phyloP scores from a whole-genome alignment of 2,888 invertebrate genomes.

The Machimus rusticus region DNA sequence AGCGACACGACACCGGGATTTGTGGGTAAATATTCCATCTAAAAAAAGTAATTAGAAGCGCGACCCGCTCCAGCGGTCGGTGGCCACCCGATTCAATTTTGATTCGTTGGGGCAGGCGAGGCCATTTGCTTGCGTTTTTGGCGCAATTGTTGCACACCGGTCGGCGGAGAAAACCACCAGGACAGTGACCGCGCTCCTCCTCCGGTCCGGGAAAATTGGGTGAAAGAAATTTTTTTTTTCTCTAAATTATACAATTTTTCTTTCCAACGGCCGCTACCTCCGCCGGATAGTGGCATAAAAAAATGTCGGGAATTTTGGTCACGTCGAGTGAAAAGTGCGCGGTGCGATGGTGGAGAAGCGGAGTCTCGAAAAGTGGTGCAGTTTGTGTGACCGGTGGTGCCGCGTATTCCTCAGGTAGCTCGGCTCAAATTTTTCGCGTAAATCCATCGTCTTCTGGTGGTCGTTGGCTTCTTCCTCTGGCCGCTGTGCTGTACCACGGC shows the following conservation, averaged over 20 bases:
- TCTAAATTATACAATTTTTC: background rate
- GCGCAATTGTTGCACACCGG: conserved; percentile 37
- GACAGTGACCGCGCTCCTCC: background rate
- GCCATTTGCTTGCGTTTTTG: conserved; percentile 9
- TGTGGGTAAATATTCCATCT: conserved; percentile 24
- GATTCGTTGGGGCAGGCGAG: background rate
- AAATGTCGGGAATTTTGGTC: background rate
- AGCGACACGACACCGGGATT: background rate
- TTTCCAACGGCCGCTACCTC: background rate
- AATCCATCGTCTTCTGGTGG: background rate
- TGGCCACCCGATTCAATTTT: background rate
- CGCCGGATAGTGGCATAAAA: background rate
- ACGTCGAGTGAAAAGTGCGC: background rate
- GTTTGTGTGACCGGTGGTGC: background rate
- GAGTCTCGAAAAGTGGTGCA: background rate
- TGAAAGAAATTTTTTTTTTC: background rate
- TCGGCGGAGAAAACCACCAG: background rate
- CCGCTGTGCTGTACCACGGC: background rate
- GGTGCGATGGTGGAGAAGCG: background rate
- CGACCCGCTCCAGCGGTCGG: background rate
- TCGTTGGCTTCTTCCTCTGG: background rate
- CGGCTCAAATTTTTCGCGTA: background rate
- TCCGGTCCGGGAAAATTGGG: background rate
- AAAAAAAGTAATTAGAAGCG: background rate
- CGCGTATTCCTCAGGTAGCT: background rate